Conservation (phyloP, 53 echinoderm and acorn worm genomes). For the Paracentrotus lividus region DNA sequence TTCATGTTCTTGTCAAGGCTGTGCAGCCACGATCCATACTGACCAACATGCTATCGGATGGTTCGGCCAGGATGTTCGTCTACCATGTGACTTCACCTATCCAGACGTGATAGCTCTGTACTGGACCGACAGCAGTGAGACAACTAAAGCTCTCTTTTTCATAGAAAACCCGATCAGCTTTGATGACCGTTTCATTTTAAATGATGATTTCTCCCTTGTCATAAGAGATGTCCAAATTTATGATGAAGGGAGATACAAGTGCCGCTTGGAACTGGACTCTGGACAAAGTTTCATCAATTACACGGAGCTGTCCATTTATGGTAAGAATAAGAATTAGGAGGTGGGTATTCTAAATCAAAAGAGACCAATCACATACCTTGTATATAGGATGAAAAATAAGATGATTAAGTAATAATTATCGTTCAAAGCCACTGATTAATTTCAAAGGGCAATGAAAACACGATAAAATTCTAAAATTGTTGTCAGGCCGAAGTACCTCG, state of each 20-base stretch:
- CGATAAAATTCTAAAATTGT: too few relatives aligned
- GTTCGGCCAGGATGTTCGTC: background rate
- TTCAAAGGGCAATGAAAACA: too few relatives aligned
- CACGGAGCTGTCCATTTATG: background rate
- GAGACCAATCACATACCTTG: too few relatives aligned
- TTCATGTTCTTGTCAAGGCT: background rate
- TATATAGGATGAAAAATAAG: too few relatives aligned
- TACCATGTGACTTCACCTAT: conserved; percentile 20
- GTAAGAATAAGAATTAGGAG: too few relatives aligned
- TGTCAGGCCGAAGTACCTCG: too few relatives aligned
- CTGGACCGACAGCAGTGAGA: conserved; percentile 28
- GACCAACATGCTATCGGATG: conserved; percentile 26
- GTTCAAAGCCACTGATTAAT: too few relatives aligned
- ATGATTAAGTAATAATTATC: too few relatives aligned
- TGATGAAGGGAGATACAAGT: conserved; percentile 12
- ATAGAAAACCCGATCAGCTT: too few relatives aligned
- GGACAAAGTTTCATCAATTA: background rate
- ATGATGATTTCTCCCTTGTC: background rate
- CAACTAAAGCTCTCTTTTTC: background rate
- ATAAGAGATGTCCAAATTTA: background rate
- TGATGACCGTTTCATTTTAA: background rate
- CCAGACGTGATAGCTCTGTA: background rate
- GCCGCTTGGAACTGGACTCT: background rate
- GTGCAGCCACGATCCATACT: background rate
- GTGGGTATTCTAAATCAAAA: too few relatives aligned